Base-by-base conservation (phyloP, 2,888 invertebrate species). In the Sarcophaga variegata region DNA sequence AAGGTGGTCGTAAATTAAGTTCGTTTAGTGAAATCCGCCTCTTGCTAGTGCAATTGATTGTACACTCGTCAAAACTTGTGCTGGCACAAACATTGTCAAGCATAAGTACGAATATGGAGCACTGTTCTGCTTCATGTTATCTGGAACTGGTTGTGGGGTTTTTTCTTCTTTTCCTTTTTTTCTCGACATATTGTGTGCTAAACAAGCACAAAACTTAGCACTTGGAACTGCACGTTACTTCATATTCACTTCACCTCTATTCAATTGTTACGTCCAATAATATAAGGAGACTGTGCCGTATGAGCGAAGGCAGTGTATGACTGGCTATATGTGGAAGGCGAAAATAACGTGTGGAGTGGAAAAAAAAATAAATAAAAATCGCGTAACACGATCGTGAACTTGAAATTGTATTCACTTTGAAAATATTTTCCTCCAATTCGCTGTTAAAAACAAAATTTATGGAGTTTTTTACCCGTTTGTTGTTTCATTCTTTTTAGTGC, bases 1-100 rank as follows among this genome's bases (percentile, higher is more conserved):
- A 37, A 85, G 88, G 85, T 88, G 87, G 87, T 86, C 87, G 87
- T 87, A 87, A 85, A 87, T 88, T 87, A 88, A 82, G 83, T 85
- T 82, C 82, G 60, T 85, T 85, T 79, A 75, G 49, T 76, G 71
- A 79, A 85, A 82, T 82, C 75, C 79, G 62, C 82, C 82, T 85
- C 85, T 85, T 82, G 85, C 82, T 85, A 85, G 85, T 71, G 70
- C 79, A 82, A 82, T 71, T 76, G 78, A 81, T 78, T 78, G 78
- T 60, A n/a, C 22, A 75, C 10, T 4, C 54, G 60, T 67, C n/a
- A n/a, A 1, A 62, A 5, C 5, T 3, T 76, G 70, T 22, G 63
- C 0, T 17, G 62, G 75, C 14, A 69, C 47, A 74, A 66, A 67
- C 67, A 25, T 66, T 81, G 69, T 59, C 75, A 49, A 37, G 63